Evolutionary conservation across 2,797 vertebrate genomes (phyloP), one percentile per base, ranked within the genome.

Genomic region (Centroberyx gerrardi): DNA sequence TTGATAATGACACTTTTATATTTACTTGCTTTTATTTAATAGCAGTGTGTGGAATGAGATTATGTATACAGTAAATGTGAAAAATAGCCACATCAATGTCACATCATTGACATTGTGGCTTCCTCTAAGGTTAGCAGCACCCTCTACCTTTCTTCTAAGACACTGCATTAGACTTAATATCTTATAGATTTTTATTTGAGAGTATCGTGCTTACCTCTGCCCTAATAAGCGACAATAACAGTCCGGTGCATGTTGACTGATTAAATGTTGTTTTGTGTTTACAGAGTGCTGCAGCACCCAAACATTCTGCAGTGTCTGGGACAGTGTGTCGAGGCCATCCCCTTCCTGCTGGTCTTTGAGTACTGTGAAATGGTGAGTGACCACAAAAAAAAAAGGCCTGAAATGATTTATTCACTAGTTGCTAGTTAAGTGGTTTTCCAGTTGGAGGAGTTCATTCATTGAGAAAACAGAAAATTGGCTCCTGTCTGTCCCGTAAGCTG

Each of bases 351-450:
- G 72, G 96, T 99, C 64, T 99, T 99, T 88, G 98, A 99, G 73
- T 97, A 98, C 92, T 98, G 97, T 90, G 97, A 99, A 86, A 94
- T 99, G 97, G 98, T 99, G 91, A 98, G 98, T 92, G 60, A 62
- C 52, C 22, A 28, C 46, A 12, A 5, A 36, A 29, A 36, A 29
- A 22, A n/a, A 33, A 9, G 14, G 22, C 22, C 22, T 22, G 22
- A 22, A 22, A 22, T 22, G 1, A 22, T 22, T 22, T 22, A 22
- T 74, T 74, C 61, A 46, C 61, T 56, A 13, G 14, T 12, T 55
- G 17, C 2, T 46, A 10, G 56, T 68, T 80, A 14, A 61, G 60
- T 12, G 14, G 18, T 31, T 68, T 18, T 67, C 63, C 49, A 48
- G 8, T 55, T 12, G 9, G 18, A 69, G 12, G 36, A 27, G 22